Conservation (phyloP, 2,888 invertebrate genomes). For the Gymnoscelis rufifasciata region DNA sequence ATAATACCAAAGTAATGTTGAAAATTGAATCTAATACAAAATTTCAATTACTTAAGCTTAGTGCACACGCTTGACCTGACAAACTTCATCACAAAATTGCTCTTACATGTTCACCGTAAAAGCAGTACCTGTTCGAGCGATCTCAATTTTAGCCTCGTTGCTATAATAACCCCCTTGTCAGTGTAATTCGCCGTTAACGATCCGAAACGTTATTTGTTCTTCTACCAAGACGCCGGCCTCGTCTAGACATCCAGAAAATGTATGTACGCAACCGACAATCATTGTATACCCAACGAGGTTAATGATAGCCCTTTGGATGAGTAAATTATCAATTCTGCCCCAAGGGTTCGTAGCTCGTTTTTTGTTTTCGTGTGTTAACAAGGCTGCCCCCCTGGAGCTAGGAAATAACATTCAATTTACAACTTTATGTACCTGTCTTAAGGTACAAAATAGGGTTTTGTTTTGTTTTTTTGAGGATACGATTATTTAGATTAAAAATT, state of each 20-base stretch:
- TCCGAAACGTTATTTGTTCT: constrained; percentile 76
- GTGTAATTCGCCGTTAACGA: constrained; percentile 71
- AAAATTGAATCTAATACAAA: too few species aligned
- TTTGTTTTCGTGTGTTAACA: constrained; percentile 66
- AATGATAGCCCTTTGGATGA: constrained; percentile 75
- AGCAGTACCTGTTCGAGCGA: constrained; percentile 41
- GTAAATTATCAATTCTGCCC: constrained; percentile 78
- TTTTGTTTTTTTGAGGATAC: constrained; percentile 19
- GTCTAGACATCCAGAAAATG: constrained; percentile 56
- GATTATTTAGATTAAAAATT: constrained; percentile 35
- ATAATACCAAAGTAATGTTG: too few species aligned
- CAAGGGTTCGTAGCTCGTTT: constrained; percentile 65
- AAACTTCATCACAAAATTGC: constrained; percentile 8
- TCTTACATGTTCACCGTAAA: constrained; percentile 6
- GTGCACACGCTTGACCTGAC: neutral
- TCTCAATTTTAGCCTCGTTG: constrained; percentile 44
- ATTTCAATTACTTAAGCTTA: neutral
- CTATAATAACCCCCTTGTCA: constrained; percentile 61
- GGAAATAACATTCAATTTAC: constrained; percentile 19
- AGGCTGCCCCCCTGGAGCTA: constrained; percentile 47
- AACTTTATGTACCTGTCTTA: constrained; percentile 1
- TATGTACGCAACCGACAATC: constrained; percentile 67
- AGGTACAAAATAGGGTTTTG: neutral
- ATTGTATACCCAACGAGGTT: constrained; percentile 64
- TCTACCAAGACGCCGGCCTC: constrained; percentile 57